phyloP scores from a whole-genome alignment of 2,113 vertebrate species.

The Junco hyemalis region DNA sequence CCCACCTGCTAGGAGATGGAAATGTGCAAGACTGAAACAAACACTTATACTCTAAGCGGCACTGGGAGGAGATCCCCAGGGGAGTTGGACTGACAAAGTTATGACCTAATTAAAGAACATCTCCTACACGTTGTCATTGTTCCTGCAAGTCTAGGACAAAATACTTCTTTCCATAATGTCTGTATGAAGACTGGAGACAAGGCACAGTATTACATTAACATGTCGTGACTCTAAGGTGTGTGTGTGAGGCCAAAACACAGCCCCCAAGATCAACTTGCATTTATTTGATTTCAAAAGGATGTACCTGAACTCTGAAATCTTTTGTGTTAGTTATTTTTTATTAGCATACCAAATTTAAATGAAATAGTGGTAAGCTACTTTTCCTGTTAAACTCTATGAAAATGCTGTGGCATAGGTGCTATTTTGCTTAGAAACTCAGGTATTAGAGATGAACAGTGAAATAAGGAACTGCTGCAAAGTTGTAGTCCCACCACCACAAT shows the following conservation, averaged over 20 bases:
- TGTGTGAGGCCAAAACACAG: not conserved
- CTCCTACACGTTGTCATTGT: not conserved
- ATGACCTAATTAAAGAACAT: conserved; percentile 40
- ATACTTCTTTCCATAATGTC: not conserved
- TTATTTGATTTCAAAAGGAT: not conserved
- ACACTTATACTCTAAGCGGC: not conserved
- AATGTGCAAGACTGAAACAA: conserved; percentile 9
- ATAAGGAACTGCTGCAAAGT: not conserved
- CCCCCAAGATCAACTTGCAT: not conserved
- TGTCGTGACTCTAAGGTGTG: not conserved
- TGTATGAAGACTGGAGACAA: not conserved
- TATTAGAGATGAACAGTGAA: not conserved
- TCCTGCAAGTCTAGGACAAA: not conserved
- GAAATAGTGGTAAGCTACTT: not conserved
- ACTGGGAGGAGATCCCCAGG: not conserved
- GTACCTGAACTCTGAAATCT: not conserved
- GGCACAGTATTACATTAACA: not conserved
- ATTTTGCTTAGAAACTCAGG: not conserved
- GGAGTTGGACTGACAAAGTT: not conserved
- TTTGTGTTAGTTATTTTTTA: not conserved
- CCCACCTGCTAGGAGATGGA: not conserved
- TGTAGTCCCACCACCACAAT: not conserved
- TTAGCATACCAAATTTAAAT: not conserved
- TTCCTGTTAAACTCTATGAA: not conserved
- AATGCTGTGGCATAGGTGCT: not conserved